These are phyloP conservation scores for Lanistes nyassanus DNA, from an alignment of 1,140 invertebrate species.

Conservation along the genomic window DNA sequence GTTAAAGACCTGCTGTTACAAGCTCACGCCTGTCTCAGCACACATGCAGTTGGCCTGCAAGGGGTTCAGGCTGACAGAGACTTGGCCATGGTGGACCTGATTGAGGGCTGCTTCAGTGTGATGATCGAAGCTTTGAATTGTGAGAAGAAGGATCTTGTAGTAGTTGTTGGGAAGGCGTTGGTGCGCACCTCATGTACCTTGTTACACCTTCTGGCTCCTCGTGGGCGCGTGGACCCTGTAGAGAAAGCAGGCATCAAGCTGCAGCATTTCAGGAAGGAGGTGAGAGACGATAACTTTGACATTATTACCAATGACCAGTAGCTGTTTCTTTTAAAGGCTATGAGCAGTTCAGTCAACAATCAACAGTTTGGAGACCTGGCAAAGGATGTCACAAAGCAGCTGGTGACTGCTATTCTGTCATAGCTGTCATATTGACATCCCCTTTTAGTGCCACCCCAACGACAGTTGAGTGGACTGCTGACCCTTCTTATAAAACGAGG, in stretches of 20 bases:
- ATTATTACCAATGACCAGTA: too few species aligned
- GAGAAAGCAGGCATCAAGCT: conserved; percentile 55
- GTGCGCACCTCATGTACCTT: conserved; percentile 48
- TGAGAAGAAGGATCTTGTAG: neutral
- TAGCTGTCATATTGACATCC: too few species aligned
- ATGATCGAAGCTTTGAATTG: conserved; percentile 13
- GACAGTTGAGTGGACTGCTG: too few species aligned
- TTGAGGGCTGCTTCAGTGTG: conserved; percentile 23
- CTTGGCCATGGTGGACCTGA: neutral
- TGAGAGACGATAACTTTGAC: conserved; percentile 23
- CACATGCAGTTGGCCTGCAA: neutral
- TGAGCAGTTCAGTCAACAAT: too few species aligned
- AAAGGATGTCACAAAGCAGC: too few species aligned
- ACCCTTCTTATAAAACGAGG: too few species aligned
- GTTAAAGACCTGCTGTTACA: neutral
- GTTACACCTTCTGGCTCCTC: conserved; percentile 47
- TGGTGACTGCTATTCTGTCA: too few species aligned
- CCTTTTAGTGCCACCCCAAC: too few species aligned
- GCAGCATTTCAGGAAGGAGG: conserved; percentile 50
- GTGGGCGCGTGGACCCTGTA: conserved; percentile 61
- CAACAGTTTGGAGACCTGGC: too few species aligned
- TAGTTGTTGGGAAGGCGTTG: conserved; percentile 41
- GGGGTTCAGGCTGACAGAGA: neutral
- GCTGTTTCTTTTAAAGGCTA: too few species aligned
- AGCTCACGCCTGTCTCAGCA: neutral